Evolutionary conservation across 2,888 invertebrate species (phyloP), one percentile per base, ranked within the genome.

Genomic region (Chloroclysta siterata): DNA sequence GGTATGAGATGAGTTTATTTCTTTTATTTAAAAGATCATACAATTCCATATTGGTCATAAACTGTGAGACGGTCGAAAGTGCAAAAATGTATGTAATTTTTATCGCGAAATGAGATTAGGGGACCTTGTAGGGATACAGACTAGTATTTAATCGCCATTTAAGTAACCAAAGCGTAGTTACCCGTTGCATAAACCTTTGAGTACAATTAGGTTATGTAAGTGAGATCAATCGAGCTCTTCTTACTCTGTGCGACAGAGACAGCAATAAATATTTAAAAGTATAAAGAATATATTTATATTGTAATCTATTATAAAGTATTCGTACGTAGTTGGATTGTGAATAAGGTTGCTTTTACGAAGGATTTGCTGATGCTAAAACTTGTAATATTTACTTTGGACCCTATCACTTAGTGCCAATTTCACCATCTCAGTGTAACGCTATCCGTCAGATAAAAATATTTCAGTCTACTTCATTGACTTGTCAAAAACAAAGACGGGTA

Each of bases 191-290:
- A 70, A 56, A 77, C 75, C 74, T 75, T 70, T 63, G 65, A 79
- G 81, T 81, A 81, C 78, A 80, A 81, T 72, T 84, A 79, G 80
- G 85, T 87, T 78, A 82, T 73, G 60, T 85, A 87, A 87, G 89
- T 89, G 87, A 89, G 86, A 90, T 82, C 70, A 81, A 83, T 83
- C 83, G 89, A 90, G 91, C 88, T 89, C 88, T 82, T 85, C 79
- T 81, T 82, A 79, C 83, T 90, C 90, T 92, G 90, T 90, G 81
- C 85, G 83, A 90, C 90, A 90, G 92, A 90, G 78, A 83, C 90
- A 92, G 91, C 91, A 92, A 92, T 92, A 92, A 22, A 90, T 77
- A 83, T 80, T 81, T 80, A 78, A 71, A 71, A 64, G 63, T 71
- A 69, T 71, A 70, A 75, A 72, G 70, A 78, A 77, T 80, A 77